Base-by-base conservation (phyloP, 2,113 vertebrate species). In the Platysteira castanea region DNA sequence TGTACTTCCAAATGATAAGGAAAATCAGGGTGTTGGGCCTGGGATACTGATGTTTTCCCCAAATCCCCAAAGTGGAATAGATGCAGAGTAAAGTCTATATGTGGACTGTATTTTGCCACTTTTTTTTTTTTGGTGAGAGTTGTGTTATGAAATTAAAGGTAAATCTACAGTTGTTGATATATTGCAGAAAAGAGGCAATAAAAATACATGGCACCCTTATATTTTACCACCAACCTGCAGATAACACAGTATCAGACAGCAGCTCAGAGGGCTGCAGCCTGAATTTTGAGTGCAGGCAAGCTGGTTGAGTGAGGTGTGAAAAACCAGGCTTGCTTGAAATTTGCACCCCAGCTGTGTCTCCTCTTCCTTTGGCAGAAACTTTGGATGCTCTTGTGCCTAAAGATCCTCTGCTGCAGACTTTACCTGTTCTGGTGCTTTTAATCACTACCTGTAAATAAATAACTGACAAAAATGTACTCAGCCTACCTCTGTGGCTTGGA, bases 41-140 rank as follows among this genome's bases (percentile, higher is more conserved):
- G 61, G 22, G 18, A 16, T 68, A 54, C 17, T 5, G 5, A 33
- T 13, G 12, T 31, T 16, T 82, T 26, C 19, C 14, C 14, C 53
- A 33, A 56, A 76, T 56, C 24, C 5, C 7, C 2, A 2, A 73
- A 89, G 24, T 1, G 57, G 37, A 65, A 16, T 5, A 80, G 33
- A 35, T 41, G 30, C 21, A 33, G 35, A 56, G 2, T 27, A 1
- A 69, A 39, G 4, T 56, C 35, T 39, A 0, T 9, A 18, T 5
- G 6, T 21, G 12, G 54, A 28, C 13, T 44, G 2, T 15, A 11
- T 41, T 69, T 56, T 81, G 18, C 21, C 79, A 8, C 1, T 0
- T 21, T 39, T 41, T 0, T 21, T 39, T 41, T 24, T 71, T 50
- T 31, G 1, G 11, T 18, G 15, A 8, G 8, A 31, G 21, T 9